Conservation (phyloP, 2,888 invertebrate genomes). For the Slavum lentiscoides region DNA sequence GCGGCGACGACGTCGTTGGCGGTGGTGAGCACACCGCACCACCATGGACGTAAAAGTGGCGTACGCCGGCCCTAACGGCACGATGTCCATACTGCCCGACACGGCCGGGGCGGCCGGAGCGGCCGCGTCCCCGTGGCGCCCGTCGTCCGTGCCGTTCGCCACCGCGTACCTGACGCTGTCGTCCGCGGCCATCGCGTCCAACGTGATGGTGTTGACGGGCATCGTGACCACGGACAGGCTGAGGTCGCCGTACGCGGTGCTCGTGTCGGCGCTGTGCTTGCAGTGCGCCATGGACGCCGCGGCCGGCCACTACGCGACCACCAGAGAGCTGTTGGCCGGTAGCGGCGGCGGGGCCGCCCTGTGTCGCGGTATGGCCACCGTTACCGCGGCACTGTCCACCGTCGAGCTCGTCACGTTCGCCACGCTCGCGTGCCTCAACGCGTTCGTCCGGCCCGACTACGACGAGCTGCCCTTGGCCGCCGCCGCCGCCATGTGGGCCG, state of each 20-base stretch:
- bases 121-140: not conserved
- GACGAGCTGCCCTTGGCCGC: conserved; percentile 26
- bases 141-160: conserved; percentile 32
- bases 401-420: conserved; percentile 46
- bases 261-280: conserved; percentile 43
- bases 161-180: conserved; percentile 37
- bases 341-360: not conserved
- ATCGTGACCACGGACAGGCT: conserved; percentile 37
- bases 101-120: not conserved
- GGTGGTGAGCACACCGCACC: not conserved
- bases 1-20: too few relatives aligned
- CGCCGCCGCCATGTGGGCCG: conserved; percentile 42
- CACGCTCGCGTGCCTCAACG: conserved; percentile 27
- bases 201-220: conserved; percentile 42
- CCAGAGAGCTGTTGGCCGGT: conserved; percentile 21
- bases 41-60: conserved; percentile 35
- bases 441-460: conserved; percentile 31
- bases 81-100: conserved; percentile 41
- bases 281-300: conserved; percentile 45
- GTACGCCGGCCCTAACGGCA: conserved; percentile 34
- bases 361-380: conserved; percentile 43
- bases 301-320: conserved; percentile 26
- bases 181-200: conserved; percentile 41
- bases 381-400: conserved; percentile 29
- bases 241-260: conserved; percentile 46